These are phyloP conservation scores for Drosophila lacertosa DNA, from an alignment of 1,140 invertebrate genomes.

Conservation along the genomic window DNA sequence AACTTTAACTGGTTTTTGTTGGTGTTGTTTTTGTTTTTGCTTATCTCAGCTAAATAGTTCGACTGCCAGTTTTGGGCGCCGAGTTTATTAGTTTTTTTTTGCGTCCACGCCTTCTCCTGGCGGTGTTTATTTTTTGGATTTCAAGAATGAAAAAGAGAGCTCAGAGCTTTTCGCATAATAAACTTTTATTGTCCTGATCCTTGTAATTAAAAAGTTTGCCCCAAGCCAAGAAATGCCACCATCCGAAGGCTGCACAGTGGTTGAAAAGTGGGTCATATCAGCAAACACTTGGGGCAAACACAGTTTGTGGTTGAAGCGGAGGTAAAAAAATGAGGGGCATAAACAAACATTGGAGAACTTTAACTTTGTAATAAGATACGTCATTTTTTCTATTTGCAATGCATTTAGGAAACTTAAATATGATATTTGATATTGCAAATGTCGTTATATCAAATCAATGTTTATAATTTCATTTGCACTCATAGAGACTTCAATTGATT, in stretches of 20 bases:
- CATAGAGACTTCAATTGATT: no score
- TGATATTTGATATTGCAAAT: no score
- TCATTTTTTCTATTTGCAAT: no score
- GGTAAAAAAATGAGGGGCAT: no score
- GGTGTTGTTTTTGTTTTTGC: conserved; percentile 8
- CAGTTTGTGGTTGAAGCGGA: not conserved
- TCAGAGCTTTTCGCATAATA: conserved; percentile 63
- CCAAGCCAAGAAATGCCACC: conserved; percentile 43
- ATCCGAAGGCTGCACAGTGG: conserved; percentile 7
- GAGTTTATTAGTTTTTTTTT: conserved; percentile 65
- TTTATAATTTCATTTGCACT: no score
- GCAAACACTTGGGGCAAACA: conserved; percentile 12
- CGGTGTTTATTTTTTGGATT: conserved; percentile 44
- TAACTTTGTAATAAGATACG: no score
- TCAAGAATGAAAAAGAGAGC: not conserved
- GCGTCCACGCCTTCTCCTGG: not conserved
- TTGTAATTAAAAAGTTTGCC: conserved; percentile 77
- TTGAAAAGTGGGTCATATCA: conserved; percentile 37
- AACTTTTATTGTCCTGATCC: conserved; percentile 77
- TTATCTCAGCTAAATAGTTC: conserved; percentile 42
- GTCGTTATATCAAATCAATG: no score
- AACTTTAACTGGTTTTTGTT: conserved; percentile 67
- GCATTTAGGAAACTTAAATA: no score
- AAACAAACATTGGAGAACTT: no score
- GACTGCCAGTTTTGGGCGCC: conserved; percentile 32